Conservation (phyloP, 1,140 invertebrate species). For the Drosophila arawakana region DNA sequence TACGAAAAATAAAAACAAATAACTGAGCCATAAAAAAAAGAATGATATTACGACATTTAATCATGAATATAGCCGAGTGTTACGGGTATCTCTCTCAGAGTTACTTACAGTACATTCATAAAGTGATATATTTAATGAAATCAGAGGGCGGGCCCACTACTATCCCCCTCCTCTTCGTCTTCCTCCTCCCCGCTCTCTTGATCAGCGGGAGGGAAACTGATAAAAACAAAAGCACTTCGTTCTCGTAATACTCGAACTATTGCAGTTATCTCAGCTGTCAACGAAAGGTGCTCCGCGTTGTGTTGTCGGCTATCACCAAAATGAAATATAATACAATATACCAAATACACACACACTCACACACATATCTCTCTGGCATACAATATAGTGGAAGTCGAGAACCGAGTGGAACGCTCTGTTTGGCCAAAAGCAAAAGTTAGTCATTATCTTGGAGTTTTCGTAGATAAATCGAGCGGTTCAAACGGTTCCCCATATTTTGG, state of each 20-base stretch:
- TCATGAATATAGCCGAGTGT: background rate
- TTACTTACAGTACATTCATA: slow-evolving; percentile 32
- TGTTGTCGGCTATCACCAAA: slow-evolving; percentile 62
- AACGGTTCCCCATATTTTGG: slow-evolving; percentile 31
- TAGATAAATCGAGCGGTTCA: slow-evolving; percentile 70
- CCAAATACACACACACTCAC: slow-evolving; percentile 20
- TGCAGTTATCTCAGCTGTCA: slow-evolving; percentile 61
- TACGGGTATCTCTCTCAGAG: slow-evolving; percentile 4
- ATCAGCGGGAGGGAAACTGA: slow-evolving; percentile 26
- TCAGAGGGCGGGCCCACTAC: slow-evolving; percentile 37
- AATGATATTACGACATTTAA: slow-evolving; percentile 13
- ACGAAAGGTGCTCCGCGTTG: slow-evolving; percentile 42
- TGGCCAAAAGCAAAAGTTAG: slow-evolving; percentile 57
- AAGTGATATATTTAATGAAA: slow-evolving; percentile 52
- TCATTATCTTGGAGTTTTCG: slow-evolving; percentile 81
- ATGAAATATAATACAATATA: slow-evolving; percentile 79
- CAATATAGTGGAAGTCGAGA: background rate
- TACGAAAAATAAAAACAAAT: slow-evolving; percentile 12
- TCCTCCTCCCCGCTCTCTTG: background rate
- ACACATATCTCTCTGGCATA: background rate
- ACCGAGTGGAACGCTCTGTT: slow-evolving; percentile 3
- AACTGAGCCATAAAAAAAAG: slow-evolving; percentile 1
- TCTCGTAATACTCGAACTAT: slow-evolving; percentile 45
- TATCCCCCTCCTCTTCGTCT: background rate
- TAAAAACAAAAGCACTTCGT: slow-evolving; percentile 40